Percentiles rank a stretch among this genome's conserved stretches.
Conservation (phyloP, 2,888 invertebrate genomes). For the Spisula subtruncata region DNA sequence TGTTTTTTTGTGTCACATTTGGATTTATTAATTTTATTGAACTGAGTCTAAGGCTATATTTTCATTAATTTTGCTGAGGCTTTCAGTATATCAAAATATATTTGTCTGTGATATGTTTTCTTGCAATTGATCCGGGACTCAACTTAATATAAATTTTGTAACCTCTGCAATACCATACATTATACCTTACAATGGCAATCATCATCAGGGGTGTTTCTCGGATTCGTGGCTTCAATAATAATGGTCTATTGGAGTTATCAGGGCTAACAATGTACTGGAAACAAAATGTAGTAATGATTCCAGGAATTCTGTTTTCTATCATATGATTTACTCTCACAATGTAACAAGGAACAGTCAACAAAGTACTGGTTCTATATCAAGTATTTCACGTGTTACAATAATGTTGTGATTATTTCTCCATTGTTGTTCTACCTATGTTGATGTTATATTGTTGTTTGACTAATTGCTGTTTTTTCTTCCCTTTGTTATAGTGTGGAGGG, state of each 20-base stretch:
- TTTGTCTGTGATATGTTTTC: too few relatives aligned
- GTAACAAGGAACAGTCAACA: neutral
- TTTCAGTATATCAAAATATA: too few relatives aligned
- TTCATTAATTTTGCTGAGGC: too few relatives aligned
- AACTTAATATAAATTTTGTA: too few relatives aligned
- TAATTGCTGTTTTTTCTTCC: constrained; percentile 20
- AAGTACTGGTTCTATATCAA: neutral
- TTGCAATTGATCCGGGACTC: too few relatives aligned
- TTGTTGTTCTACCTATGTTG: neutral
- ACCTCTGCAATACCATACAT: too few relatives aligned
- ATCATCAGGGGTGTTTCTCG: too few relatives aligned
- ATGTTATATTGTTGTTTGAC: neutral
- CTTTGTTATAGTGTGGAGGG: neutral
- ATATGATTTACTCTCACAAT: neutral
- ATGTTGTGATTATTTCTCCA: neutral
- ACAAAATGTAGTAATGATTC: neutral
- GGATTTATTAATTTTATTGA: too few relatives aligned
- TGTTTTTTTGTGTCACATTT: too few relatives aligned
- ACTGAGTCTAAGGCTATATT: too few relatives aligned
- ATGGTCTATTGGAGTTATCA: neutral
- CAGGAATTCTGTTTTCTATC: constrained; percentile 4
- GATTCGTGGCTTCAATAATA: too few relatives aligned
- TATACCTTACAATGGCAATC: too few relatives aligned
- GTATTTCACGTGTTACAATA: neutral
- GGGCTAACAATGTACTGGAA: neutral